phyloP scores from a whole-genome alignment of 2,888 invertebrate genomes.

The Halocaridina rubra region DNA sequence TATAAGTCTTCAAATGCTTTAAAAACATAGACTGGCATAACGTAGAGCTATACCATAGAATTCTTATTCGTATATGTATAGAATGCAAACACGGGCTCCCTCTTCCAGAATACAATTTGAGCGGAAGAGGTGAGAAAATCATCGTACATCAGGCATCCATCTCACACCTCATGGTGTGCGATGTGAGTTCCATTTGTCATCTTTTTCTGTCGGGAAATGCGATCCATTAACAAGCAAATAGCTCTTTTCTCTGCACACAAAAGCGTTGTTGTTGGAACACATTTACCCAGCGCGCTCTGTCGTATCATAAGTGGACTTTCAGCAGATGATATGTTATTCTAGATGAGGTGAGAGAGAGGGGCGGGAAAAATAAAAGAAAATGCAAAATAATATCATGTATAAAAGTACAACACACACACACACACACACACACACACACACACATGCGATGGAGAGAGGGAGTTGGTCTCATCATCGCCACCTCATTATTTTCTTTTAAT shows the following conservation, averaged over 20 bases:
- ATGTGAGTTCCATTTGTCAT: conserved; percentile 59
- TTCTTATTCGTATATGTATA: too few relatives aligned
- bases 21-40: too few relatives aligned
- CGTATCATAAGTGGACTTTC: conserved; percentile 57
- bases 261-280: conserved; percentile 55
- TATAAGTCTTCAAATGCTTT: too few relatives aligned
- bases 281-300: conserved; percentile 53
- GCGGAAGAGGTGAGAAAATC: too few relatives aligned
- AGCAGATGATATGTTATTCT: conserved; percentile 61
- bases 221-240: conserved; percentile 63
- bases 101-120: too few relatives aligned
- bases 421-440: too few relatives aligned
- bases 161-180: conserved; percentile 49
- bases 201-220: conserved; percentile 62
- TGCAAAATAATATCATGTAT: too few relatives aligned
- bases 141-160: conserved; percentile 39
- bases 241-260: conserved; percentile 62
- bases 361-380: not conserved
- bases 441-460: not conserved
- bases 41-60: too few relatives aligned
- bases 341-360: conserved; percentile 25
- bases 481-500: not conserved
- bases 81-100: too few relatives aligned
- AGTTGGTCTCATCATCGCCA: too few relatives aligned
- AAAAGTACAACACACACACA: too few relatives aligned